phyloP scores from a whole-genome alignment of 2,797 vertebrate genomes.

The Microctenopoma stevenorrisi region DNA sequence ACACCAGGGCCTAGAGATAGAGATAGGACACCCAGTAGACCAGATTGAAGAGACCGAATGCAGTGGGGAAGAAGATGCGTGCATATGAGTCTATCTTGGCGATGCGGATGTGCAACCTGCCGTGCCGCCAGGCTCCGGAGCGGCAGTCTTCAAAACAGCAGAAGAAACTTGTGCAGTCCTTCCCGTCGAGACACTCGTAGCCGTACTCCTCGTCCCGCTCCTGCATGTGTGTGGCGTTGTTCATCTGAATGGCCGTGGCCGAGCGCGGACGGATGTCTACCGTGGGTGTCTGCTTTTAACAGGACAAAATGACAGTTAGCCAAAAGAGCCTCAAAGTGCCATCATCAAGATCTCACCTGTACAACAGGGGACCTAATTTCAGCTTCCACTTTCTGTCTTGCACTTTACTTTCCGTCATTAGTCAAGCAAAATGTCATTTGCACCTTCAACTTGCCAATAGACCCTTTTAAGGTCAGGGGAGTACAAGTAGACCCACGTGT shows the following conservation, averaged over 20 bases:
- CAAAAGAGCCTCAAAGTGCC: background rate
- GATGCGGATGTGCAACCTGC: conserved; percentile 96
- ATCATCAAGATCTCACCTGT: conserved; percentile 22
- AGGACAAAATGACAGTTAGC: conserved; percentile 69
- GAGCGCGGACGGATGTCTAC: conserved; percentile 98
- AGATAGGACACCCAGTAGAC: conserved; percentile 99
- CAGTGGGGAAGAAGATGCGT: conserved; percentile 97
- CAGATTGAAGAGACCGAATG: conserved; percentile 97
- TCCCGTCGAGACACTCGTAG: conserved; percentile 98
- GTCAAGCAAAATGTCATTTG: conserved; percentile 63
- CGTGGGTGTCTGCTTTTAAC: conserved; percentile 91
- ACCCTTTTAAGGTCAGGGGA: conserved; percentile 51
- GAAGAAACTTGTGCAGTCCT: conserved; percentile 99
- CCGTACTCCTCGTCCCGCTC: conserved; percentile 98
- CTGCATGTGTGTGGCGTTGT: conserved; percentile 98
- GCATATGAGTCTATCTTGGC: conserved; percentile 99
- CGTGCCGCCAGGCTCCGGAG: conserved; percentile 97
- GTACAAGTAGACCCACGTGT: conserved; percentile 46
- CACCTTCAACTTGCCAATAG: conserved; percentile 55
- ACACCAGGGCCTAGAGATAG: conserved; percentile 87
- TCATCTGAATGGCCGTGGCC: conserved; percentile 98
- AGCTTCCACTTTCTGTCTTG: conserved; percentile 22
- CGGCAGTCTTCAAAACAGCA: conserved; percentile 99
- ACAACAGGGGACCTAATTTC: conserved; percentile 35
- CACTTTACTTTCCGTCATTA: conserved; percentile 26